phyloP scores from a whole-genome alignment of 1,140 invertebrate species.

The Macrosteles quadrilineatus region DNA sequence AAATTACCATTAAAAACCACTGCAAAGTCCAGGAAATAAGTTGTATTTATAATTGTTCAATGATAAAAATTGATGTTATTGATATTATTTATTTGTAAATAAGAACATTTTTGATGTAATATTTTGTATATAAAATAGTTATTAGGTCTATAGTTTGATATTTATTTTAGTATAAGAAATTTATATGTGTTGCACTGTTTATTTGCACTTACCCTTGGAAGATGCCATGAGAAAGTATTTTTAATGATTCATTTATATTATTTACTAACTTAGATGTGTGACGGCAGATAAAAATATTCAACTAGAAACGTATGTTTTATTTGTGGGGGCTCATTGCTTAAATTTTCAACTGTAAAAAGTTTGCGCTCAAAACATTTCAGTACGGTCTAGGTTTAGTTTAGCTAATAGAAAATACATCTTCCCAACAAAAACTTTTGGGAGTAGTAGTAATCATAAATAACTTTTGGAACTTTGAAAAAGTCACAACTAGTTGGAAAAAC shows the following conservation, averaged over 20 bases:
- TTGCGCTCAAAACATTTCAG: too few relatives aligned
- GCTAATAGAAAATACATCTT: too few relatives aligned
- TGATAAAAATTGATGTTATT: background rate
- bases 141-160: background rate
- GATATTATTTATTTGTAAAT: background rate
- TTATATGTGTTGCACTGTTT: background rate
- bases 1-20: too few relatives aligned
- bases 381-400: too few relatives aligned
- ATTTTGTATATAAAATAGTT: conserved; percentile 10
- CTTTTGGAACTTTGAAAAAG: too few relatives aligned
- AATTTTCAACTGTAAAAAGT: too few relatives aligned
- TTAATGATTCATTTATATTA: background rate
- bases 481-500: too few relatives aligned
- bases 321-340: too few relatives aligned
- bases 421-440: too few relatives aligned
- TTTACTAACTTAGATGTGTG: too few relatives aligned
- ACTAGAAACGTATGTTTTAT: background rate
- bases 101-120: conserved; percentile 7
- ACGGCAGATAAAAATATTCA: background rate
- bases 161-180: conserved; percentile 22
- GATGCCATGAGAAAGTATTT: conserved; percentile 3
- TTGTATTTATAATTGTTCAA: conserved; percentile 1
- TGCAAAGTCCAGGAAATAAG: conserved; percentile 1
- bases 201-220: background rate
- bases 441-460: too few relatives aligned